Conservation (phyloP, 2,797 vertebrate species). For the Aeoliscus strigatus region DNA sequence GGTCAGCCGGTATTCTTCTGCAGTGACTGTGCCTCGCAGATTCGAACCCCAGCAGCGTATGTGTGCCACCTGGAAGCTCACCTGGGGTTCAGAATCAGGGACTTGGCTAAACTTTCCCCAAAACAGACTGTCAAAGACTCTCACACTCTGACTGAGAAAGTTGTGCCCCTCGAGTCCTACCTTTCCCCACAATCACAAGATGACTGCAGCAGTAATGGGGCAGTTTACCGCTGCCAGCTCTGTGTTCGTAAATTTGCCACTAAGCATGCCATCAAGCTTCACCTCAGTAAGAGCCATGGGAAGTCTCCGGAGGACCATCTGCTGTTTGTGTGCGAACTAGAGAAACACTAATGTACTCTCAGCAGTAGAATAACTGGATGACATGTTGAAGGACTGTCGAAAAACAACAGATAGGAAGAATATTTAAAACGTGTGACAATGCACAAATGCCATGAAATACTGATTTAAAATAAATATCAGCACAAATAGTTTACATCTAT, state of each 20-base stretch:
- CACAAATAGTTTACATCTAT: conserved; percentile 78
- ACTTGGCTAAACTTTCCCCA: conserved; percentile 91
- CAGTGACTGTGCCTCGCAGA: conserved; percentile 96
- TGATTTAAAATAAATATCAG: conserved; percentile 77
- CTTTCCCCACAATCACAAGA: conserved; percentile 77
- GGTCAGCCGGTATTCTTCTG: conserved; percentile 97
- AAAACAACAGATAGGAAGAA: conserved; percentile 38
- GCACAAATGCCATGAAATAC: conserved; percentile 84
- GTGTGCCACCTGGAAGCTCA: conserved; percentile 97
- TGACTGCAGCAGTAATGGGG: conserved; percentile 80
- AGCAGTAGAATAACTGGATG: conserved; percentile 41
- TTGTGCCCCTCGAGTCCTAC: conserved; percentile 70
- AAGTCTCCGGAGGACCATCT: conserved; percentile 96
- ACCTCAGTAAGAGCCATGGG: conserved; percentile 95
- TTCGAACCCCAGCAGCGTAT: conserved; percentile 94
- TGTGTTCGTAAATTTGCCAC: conserved; percentile 87
- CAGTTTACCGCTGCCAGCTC: conserved; percentile 86
- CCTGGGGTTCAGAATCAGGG: conserved; percentile 93
- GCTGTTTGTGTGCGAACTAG: conserved; percentile 87
- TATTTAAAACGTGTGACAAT: conserved; percentile 63
- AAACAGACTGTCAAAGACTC: conserved; percentile 88
- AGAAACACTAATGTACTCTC: conserved; percentile 83
- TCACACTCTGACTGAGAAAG: conserved; percentile 85
- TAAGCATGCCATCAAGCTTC: conserved; percentile 96
- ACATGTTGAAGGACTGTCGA: conserved; percentile 56